Conservation (phyloP, 1,140 invertebrate genomes). For the Plutomurus gul region DNA sequence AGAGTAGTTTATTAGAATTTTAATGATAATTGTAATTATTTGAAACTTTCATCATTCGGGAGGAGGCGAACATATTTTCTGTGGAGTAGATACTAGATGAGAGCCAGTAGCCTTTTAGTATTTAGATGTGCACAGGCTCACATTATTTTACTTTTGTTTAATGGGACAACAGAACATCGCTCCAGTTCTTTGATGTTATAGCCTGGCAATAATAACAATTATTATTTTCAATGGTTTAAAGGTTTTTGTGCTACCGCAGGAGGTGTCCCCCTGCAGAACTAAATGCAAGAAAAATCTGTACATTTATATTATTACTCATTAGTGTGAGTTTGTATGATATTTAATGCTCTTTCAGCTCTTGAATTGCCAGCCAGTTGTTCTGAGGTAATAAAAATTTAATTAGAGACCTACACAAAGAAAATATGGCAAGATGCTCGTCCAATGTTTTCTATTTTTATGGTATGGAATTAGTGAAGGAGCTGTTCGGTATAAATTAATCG, state of each 20-base stretch:
- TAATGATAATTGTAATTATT: conserved; percentile 16
- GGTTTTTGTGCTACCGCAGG: background rate
- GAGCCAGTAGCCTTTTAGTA: background rate
- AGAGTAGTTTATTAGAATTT: conserved; percentile 16
- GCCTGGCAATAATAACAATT: background rate
- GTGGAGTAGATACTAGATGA: background rate
- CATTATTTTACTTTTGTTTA: background rate
- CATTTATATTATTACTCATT: no score
- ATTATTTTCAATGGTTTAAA: background rate
- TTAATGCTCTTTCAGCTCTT: no score
- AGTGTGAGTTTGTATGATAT: no score
- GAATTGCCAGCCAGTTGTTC: no score
- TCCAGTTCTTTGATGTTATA: background rate
- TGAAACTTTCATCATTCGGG: background rate
- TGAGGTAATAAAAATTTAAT: background rate
- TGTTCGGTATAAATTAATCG: no score
- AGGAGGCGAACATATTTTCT: background rate
- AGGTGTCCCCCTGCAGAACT: background rate
- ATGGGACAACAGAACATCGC: background rate
- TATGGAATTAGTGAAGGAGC: no score
- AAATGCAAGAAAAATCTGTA: background rate
- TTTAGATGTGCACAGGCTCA: background rate
- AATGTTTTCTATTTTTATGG: no score
- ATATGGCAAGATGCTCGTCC: background rate
- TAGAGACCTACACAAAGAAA: no score